These are phyloP conservation scores for Drosophila putrida DNA, from an alignment of 2,888 invertebrate genomes.

Conservation along the genomic window DNA sequence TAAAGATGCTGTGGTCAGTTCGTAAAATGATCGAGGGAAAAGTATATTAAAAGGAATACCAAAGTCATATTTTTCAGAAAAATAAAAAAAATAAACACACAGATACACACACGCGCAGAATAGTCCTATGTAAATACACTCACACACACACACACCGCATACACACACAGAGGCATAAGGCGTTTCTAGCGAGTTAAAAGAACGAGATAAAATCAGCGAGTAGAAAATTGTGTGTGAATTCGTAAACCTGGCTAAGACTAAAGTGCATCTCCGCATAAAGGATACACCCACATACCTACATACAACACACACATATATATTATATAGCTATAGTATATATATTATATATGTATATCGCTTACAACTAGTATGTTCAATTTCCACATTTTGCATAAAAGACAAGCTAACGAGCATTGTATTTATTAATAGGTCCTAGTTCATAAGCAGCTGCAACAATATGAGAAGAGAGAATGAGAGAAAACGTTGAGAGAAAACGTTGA, in stretches of 20 bases:
- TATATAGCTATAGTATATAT: constrained; percentile 17
- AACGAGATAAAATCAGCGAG: constrained; percentile 15
- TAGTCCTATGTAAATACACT: constrained; percentile 51
- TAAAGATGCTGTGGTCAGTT: constrained; percentile 68
- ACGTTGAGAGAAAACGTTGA: neutral
- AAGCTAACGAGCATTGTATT: constrained; percentile 76
- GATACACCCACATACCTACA: constrained; percentile 31
- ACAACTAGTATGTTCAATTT: constrained; percentile 71
- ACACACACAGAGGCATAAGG: neutral
- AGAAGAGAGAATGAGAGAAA: constrained; percentile 1
- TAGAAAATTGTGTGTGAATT: constrained; percentile 22
- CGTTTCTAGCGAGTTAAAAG: constrained; percentile 9
- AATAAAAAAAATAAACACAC: constrained; percentile 62
- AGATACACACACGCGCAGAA: constrained; percentile 27
- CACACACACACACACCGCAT: neutral
- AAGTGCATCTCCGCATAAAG: constrained; percentile 43
- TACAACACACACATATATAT: constrained; percentile 35
- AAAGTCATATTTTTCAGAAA: constrained; percentile 81
- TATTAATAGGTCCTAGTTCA: constrained; percentile 62
- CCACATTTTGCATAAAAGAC: constrained; percentile 75
- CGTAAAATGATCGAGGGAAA: constrained; percentile 38
- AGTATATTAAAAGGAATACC: constrained; percentile 63
- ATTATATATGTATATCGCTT: constrained; percentile 39
- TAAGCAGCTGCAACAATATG: constrained; percentile 52
- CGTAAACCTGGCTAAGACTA: constrained; percentile 57